Evolutionary conservation across 2,888 invertebrate species (phyloP), one percentile per base, ranked within the genome.

Genomic region (Flexamia atlantica): DNA sequence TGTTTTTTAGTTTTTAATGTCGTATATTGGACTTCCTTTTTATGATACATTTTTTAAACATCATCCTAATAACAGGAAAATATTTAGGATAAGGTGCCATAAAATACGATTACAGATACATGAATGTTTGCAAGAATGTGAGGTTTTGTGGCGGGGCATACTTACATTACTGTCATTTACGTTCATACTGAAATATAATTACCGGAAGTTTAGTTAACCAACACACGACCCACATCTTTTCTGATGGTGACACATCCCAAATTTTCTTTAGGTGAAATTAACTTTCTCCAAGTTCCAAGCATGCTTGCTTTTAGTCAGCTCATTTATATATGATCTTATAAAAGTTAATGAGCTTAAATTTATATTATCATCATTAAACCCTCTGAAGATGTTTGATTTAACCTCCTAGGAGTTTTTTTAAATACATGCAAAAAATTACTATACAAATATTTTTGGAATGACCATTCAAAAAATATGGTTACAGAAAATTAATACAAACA

Each of bases 1-100:
- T 96, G 97, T 3, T 97, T 97, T 91, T 94, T 97, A 88, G 95
- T 97, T 88, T 92, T 97, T n/a, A 97, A 97, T 89, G 94, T 97
- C 86, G 95, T 96, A n/a, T 97, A 97, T 90, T 97, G 97, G 97
- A 95, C 95, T 88, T 96, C 96, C 85, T 97, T 97, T 90, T 92
- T 95, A 79, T 79, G 50, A 68, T 30, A n/a, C 28, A 2, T 28
- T 72, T 68, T 42, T 72, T 72, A 72, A 86, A 25, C 32, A 64
- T 57, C 7, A 9, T 23, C 23, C 14, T 57, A 3, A 7, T 57
- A 23, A 7, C 57, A 23, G 25, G 9, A 57, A 23, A 23, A 7
- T 7, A 12, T 20, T 57, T 25, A 23, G 20, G 20, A 57, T 57
- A 57, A 57, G 57, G 23, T 64, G n/a, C 17, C 64, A 30, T 64